Conservation (phyloP, 2,113 vertebrate genomes). For the Clarias macrocephalus region DNA sequence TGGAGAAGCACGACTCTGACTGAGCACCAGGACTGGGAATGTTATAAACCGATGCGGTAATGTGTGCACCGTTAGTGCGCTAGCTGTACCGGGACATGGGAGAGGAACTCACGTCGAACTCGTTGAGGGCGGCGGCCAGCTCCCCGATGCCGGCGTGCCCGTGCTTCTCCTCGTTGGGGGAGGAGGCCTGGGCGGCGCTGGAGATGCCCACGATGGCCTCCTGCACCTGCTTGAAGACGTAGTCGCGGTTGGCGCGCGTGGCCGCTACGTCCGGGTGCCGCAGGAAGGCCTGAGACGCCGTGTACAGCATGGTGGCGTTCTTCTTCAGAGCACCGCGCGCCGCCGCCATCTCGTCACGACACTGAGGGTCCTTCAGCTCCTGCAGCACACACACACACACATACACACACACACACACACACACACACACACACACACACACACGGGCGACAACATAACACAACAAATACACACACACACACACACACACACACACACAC, state of each 20-base stretch:
- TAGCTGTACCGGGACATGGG: background rate
- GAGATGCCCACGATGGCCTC: constrained; percentile 96
- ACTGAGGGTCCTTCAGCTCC: constrained; percentile 98
- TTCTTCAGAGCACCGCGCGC: constrained; percentile 96
- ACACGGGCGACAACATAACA: background rate
- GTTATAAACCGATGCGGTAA: background rate
- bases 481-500: background rate
- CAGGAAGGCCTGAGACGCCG: constrained; percentile 93
- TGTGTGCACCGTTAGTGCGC: background rate
- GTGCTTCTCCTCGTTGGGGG: constrained; percentile 92
- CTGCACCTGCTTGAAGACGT: constrained; percentile 98
- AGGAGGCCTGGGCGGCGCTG: constrained; percentile 93
- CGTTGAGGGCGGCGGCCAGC: constrained; percentile 94
- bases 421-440: background rate
- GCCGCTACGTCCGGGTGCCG: constrained; percentile 96
- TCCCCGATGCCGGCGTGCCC: constrained; percentile 95
- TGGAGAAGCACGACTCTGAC: no score
- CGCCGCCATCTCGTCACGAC: constrained; percentile 96
- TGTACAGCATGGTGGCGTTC: constrained; percentile 98
- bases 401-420: constrained; percentile 15
- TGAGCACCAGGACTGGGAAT: no score
- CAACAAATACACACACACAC: background rate
- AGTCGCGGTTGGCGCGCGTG: constrained; percentile 94
- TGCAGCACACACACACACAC: constrained; percentile 53
- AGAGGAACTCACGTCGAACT: constrained; percentile 89